These are phyloP conservation scores for Callosobruchus maculatus DNA, from an alignment of 2,888 invertebrate species.

Conservation along the genomic window DNA sequence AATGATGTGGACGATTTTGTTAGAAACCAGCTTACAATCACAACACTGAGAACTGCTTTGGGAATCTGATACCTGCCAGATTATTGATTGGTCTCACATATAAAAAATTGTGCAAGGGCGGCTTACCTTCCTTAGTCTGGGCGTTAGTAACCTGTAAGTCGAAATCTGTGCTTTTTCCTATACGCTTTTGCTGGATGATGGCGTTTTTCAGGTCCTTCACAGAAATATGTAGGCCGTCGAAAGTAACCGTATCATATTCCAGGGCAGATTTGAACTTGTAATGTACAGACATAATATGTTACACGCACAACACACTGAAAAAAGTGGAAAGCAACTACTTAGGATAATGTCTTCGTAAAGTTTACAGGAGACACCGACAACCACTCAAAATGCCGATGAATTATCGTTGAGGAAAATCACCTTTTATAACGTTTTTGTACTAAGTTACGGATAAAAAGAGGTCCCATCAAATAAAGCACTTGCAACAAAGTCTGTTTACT, in stretches of 20 bases:
- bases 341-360: background rate
- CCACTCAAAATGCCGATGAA: background rate
- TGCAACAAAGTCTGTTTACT: background rate
- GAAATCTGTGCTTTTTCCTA: conserved; percentile 91
- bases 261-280: conserved; percentile 97
- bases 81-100: too few species aligned
- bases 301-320: background rate
- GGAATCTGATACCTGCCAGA: too few species aligned
- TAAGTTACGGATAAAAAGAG: background rate
- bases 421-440: background rate
- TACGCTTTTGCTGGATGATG: conserved; percentile 91
- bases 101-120: too few species aligned
- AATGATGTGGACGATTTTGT: too few species aligned
- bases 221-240: conserved; percentile 95
- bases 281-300: conserved; percentile 80
- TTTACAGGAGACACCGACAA: background rate
- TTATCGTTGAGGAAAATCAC: background rate
- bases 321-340: too few species aligned
- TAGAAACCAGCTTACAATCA: too few species aligned
- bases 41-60: too few species aligned
- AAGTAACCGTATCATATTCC: conserved; percentile 94
- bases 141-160: conserved; percentile 96
- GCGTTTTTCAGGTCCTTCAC: conserved; percentile 92
- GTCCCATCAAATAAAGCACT: background rate
- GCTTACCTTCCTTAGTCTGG: conserved; percentile 91